These are phyloP conservation scores for Australoheros facetus DNA, from an alignment of 2,797 vertebrate genomes.

Conservation along the genomic window DNA sequence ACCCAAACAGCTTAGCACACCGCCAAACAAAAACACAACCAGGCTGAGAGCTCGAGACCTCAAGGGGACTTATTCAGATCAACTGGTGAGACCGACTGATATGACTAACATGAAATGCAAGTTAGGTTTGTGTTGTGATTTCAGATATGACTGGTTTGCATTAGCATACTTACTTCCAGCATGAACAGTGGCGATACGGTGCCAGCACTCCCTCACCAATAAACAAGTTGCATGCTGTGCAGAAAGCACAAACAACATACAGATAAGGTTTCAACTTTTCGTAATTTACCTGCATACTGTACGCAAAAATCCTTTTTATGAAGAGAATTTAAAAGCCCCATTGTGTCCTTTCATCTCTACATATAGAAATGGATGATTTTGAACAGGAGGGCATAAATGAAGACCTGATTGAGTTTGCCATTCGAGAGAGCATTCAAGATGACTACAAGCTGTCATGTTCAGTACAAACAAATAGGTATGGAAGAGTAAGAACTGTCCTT, in stretches of 20 bases:
- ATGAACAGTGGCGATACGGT: not conserved
- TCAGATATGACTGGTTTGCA: not conserved
- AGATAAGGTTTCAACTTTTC: not conserved
- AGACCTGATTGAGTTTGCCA: constrained; percentile 82
- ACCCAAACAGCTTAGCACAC: constrained; percentile 46
- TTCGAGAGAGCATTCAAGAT: constrained; percentile 86
- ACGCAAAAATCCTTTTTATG: not conserved
- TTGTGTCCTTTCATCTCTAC: not conserved
- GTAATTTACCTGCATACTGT: not conserved
- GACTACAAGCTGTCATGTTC: constrained; percentile 65
- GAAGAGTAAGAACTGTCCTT: not conserved
- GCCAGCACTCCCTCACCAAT: not conserved
- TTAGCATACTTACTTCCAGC: constrained; percentile 2
- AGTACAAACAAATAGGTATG: constrained; percentile 77
- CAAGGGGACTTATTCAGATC: constrained; percentile 10
- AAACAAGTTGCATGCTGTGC: constrained; percentile 19
- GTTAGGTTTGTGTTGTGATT: not conserved
- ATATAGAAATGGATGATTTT: constrained; percentile 77
- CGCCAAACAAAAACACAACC: constrained; percentile 75
- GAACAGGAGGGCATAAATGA: constrained; percentile 77
- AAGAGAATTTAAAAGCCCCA: not conserved
- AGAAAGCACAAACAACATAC: not conserved
- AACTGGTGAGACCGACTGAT: constrained; percentile 50
- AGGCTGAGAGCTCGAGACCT: not conserved
- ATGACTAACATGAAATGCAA: not conserved